Conservation (phyloP, 2,888 invertebrate species). For the Pseudanteris insignis region DNA sequence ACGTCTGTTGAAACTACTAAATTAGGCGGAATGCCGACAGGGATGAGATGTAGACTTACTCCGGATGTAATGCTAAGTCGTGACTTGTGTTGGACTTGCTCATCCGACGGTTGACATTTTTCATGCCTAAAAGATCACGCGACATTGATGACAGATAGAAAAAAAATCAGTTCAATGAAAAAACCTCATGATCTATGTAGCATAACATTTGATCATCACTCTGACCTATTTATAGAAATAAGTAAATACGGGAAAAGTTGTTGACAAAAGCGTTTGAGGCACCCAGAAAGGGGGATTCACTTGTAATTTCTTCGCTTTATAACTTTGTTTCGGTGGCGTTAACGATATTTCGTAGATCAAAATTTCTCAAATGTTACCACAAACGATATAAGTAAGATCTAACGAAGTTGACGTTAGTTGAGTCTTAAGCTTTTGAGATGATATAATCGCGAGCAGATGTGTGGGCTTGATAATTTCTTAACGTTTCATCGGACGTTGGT, state of each 20-base stretch:
- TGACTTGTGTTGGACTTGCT: too few species aligned
- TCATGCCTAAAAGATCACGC: too few species aligned
- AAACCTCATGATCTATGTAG: too few species aligned
- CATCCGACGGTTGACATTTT: too few species aligned
- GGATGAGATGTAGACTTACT: too few species aligned
- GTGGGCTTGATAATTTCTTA: too few species aligned
- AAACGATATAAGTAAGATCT: constrained; percentile 20
- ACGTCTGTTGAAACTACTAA: too few species aligned
- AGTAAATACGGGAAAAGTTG: constrained; percentile 9
- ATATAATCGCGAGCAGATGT: constrained; percentile 3
- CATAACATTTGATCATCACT: too few species aligned
- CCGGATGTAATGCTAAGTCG: too few species aligned
- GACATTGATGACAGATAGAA: too few species aligned
- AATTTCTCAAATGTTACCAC: constrained; percentile 26
- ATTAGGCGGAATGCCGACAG: not conserved
- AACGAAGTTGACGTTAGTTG: constrained; percentile 28
- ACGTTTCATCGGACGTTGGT: too few species aligned
- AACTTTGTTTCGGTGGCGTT: constrained; percentile 26
- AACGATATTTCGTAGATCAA: constrained; percentile 14
- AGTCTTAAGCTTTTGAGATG: constrained; percentile 1
- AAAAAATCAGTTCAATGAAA: too few species aligned
- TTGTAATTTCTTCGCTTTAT: constrained; percentile 8
- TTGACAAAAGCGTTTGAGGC: constrained; percentile 22
- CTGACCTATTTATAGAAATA: not conserved
- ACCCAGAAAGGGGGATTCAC: constrained; percentile 10